Base-by-base conservation (phyloP, 2,888 invertebrate species). In the Unio pictorum region DNA sequence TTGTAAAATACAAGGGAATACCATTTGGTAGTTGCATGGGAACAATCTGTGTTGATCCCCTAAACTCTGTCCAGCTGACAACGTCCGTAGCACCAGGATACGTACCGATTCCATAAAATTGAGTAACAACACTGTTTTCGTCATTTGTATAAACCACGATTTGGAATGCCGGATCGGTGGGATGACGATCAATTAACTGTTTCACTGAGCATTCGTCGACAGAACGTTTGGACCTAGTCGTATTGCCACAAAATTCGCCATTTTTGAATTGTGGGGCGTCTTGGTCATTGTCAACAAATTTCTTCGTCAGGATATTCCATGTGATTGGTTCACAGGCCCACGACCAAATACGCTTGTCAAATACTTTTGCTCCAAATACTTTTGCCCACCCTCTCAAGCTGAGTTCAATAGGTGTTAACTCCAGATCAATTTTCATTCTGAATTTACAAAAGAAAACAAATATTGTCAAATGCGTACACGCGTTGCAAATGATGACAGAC, bases 1-100 rank as follows among this genome's bases (percentile, higher is more conserved):
- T 80, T 4, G 82, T 78, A 73, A 79, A 85, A 71, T 83, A 81
- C 20, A 86, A 62, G 18, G 84, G 83, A 26, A 81, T 69, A 30
- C 78, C 81, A 30, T 80, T 76, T 17, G 82, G 81, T 34, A 83
- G 66, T 6, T 64, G 66, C 7, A 72, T 66, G 15, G 81, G 81
- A 8, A 76, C 75, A 58, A 76, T 58, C 5, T 80, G 68, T 17
- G 77, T 70, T 8, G 67, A 70, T 0, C 80, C 83, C 17, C 78
- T 75, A 76, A 81, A 81, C 58, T 79, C 75, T 15, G 78, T 79
- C 81, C 81, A 81, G 34, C 73, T 75, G 5, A 63, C 69, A 1
- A 82, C 74, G 67, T 82, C 73, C 2, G 74, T 76, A 1, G 81
- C 83, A 18, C 81, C 80, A 28, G 62, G 63, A 54, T 80, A 77